Conservation (phyloP, 2,888 invertebrate species). For the Keiferia lycopersicella region DNA sequence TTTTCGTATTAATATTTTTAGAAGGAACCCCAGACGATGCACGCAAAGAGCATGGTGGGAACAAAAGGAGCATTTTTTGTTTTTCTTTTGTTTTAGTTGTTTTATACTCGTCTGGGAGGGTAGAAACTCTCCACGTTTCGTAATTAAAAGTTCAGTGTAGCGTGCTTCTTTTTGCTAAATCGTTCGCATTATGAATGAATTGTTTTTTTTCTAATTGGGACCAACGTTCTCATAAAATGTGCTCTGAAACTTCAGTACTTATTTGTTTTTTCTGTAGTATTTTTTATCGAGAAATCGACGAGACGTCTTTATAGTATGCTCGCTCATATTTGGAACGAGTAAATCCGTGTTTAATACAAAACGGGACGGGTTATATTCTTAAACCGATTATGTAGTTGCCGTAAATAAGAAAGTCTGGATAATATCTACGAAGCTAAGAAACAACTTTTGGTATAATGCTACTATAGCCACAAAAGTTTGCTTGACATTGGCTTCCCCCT, state of each 20-base stretch:
- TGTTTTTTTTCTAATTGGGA: background rate
- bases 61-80: slow-evolving; percentile 8
- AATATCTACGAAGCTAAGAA: no score
- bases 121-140: slow-evolving; percentile 1
- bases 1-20: background rate
- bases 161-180: slow-evolving; percentile 14
- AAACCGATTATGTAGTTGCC: no score
- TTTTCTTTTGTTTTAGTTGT: slow-evolving; percentile 15
- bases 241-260: no score
- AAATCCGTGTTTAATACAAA: no score
- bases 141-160: slow-evolving; percentile 15
- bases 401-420: no score
- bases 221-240: slow-evolving; percentile 11
- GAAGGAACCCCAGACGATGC: background rate
- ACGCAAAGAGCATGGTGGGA: slow-evolving; percentile 10
- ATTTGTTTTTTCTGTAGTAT: background rate
- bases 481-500: no score
- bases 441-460: no score
- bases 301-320: no score
- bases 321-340: no score
- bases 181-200: slow-evolving; percentile 10
- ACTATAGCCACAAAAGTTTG: no score
- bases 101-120: slow-evolving; percentile 8
- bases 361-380: no score
- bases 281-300: background rate